Conservation (phyloP, 2,888 invertebrate genomes). For the Tanypteryx hageni region DNA sequence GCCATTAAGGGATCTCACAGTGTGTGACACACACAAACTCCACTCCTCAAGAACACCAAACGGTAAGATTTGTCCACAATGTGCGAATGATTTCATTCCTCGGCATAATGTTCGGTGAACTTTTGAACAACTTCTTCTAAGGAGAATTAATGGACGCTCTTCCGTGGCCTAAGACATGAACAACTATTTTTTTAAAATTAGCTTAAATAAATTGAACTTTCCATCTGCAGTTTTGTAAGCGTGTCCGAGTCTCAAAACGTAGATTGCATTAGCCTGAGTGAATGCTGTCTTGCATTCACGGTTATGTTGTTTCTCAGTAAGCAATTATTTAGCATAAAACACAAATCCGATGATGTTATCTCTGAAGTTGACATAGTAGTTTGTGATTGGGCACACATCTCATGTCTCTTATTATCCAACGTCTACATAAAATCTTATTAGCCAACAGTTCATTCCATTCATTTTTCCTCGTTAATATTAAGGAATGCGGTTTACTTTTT, state of each 20-base stretch:
- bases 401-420: no score
- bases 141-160: background rate
- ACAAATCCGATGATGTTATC: no score
- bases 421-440: no score
- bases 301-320: background rate
- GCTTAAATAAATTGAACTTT: background rate
- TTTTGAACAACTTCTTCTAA: background rate
- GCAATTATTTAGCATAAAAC: background rate
- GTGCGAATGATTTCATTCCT: conserved; percentile 1
- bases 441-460: no score
- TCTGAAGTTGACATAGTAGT: no score
- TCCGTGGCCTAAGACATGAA: background rate
- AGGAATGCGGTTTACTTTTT: no score
- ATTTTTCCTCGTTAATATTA: no score
- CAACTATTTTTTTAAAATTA: background rate
- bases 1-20: background rate
- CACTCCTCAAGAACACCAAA: background rate
- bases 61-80: background rate
- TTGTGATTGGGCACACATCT: no score
- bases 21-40: background rate
- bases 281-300: background rate
- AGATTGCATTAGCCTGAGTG: background rate
- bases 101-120: background rate
- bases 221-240: background rate
- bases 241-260: background rate